Conservation (phyloP, 2,888 invertebrate genomes). For the Villa cingulata region DNA sequence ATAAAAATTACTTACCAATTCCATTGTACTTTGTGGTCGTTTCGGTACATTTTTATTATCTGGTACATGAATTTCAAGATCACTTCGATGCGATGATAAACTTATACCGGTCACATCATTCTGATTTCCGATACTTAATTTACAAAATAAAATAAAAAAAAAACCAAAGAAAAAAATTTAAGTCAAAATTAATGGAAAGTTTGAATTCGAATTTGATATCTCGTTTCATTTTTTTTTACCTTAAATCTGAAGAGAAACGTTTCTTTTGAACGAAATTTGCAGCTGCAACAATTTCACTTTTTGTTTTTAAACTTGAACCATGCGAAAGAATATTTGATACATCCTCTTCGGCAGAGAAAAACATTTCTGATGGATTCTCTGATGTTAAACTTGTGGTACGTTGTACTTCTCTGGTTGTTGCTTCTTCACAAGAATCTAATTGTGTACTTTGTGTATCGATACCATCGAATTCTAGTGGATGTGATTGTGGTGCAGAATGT, state of each 20-base stretch:
- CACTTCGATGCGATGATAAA: constrained; percentile 44
- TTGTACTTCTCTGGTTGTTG: constrained; percentile 41
- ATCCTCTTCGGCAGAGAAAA: constrained; percentile 89
- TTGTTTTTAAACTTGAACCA: constrained; percentile 19
- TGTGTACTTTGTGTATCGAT: constrained; percentile 29
- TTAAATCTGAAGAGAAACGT: constrained; percentile 35
- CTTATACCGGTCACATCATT: constrained; percentile 28
- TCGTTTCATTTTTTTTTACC: too few relatives aligned
- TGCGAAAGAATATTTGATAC: constrained; percentile 38
- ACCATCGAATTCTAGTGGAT: constrained; percentile 34
- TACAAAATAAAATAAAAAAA: neutral
- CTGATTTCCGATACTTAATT: constrained; percentile 30
- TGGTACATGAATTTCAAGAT: constrained; percentile 49
- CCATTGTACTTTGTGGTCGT: constrained; percentile 35
- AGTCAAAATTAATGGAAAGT: neutral
- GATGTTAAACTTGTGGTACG: constrained; percentile 77
- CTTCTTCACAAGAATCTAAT: constrained; percentile 23
- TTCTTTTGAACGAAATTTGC: constrained; percentile 21
- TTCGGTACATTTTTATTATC: constrained; percentile 39
- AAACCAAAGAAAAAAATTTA: neutral
- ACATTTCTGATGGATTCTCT: constrained; percentile 82
- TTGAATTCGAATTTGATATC: too few relatives aligned
- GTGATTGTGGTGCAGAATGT: constrained; percentile 35
- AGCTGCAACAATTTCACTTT: neutral
- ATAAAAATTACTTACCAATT: constrained; percentile 30